Evolutionary conservation across 2,797 vertebrate genomes (phyloP).

Genomic region (Xenops minutus): DNA sequence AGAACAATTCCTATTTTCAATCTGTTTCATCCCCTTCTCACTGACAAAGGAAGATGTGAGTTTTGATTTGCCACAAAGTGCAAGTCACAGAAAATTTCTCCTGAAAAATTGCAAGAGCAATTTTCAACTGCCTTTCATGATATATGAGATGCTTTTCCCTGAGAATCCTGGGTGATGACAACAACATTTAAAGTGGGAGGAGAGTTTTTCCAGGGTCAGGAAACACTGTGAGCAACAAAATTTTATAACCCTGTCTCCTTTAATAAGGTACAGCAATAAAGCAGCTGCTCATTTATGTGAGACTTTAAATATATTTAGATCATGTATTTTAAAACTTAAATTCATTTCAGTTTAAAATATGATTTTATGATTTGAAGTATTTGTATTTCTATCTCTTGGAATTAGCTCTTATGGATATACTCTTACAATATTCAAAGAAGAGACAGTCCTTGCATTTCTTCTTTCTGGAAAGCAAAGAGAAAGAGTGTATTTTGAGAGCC

Average conservation of each 20-base stretch:
- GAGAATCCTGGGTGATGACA: not conserved
- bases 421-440: not conserved
- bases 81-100: not conserved
- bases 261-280: not conserved
- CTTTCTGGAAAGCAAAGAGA: not conserved
- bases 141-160: not conserved
- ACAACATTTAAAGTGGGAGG: not conserved
- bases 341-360: not conserved
- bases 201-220: not conserved
- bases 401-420: not conserved
- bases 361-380: not conserved
- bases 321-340: not conserved
- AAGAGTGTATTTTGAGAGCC: not conserved
- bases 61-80: not conserved
- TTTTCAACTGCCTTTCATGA: not conserved
- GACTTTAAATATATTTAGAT: not conserved
- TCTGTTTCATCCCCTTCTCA: not conserved
- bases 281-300: not conserved
- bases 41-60: not conserved
- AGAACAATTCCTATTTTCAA: not conserved
- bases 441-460: not conserved
- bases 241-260: not conserved
- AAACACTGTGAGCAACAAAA: not conserved
- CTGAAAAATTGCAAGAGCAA: not conserved
- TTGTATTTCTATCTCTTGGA: not conserved